Conservation (phyloP, 2,797 vertebrate species). For the Spondyliosoma cantharus region DNA sequence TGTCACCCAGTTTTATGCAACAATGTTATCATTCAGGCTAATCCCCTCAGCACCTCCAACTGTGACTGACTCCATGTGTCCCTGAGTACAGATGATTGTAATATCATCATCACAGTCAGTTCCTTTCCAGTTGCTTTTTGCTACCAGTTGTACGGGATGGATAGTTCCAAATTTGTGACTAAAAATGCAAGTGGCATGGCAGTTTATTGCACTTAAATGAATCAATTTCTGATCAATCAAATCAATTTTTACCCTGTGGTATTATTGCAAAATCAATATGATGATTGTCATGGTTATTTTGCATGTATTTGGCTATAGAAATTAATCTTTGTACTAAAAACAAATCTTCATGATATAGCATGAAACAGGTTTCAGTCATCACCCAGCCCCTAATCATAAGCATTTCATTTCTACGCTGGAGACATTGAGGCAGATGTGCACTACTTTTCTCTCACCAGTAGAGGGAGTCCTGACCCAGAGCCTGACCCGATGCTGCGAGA, state of each 20-base stretch:
- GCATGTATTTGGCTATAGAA: neutral
- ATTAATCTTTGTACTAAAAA: too few relatives aligned
- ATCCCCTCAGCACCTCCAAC: too few relatives aligned
- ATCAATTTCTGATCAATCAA: too few relatives aligned
- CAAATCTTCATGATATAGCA: neutral
- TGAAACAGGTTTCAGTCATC: neutral
- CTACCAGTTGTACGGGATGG: neutral
- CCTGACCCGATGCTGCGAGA: conserved; percentile 92
- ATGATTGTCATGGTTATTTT: neutral
- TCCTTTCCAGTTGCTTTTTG: neutral
- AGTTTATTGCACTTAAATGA: neutral
- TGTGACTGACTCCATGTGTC: too few relatives aligned
- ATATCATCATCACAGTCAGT: neutral
- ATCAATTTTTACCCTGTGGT: too few relatives aligned
- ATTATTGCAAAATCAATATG: too few relatives aligned
- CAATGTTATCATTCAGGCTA: too few relatives aligned
- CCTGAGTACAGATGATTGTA: neutral
- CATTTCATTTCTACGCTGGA: neutral
- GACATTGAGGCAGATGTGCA: conserved; percentile 22
- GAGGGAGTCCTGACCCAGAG: conserved; percentile 98
- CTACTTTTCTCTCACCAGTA: conserved; percentile 87
- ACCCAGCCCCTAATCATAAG: neutral
- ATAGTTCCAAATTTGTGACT: neutral
- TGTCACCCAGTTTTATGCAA: too few relatives aligned
- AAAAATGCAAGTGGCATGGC: neutral